phyloP scores from a whole-genome alignment of 2,888 invertebrate genomes.

The Meandrusa payeni region DNA sequence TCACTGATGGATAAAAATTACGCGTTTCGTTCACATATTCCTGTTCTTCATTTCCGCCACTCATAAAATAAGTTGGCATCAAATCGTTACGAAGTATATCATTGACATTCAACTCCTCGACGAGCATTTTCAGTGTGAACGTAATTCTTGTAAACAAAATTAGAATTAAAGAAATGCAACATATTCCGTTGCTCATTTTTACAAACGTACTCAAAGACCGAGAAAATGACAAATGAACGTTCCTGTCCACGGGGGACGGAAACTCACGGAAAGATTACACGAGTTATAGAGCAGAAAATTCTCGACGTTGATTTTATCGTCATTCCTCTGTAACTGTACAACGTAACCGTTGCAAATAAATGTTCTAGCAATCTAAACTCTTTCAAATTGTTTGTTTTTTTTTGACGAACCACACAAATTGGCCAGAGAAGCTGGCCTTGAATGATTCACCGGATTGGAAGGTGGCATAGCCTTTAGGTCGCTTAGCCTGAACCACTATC shows the following conservation, averaged over 20 bases:
- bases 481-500: no score
- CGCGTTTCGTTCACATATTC: slow-evolving; percentile 28
- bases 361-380: no score
- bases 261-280: slow-evolving; percentile 53
- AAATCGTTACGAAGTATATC: slow-evolving; percentile 86
- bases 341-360: no score
- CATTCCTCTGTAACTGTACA: slow-evolving; percentile 43
- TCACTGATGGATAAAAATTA: slow-evolving; percentile 42
- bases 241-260: slow-evolving; percentile 31
- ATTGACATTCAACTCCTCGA: slow-evolving; percentile 77
- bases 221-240: slow-evolving; percentile 13
- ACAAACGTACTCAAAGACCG: not conserved
- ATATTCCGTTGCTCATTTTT: slow-evolving; percentile 18
- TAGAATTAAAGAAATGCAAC: slow-evolving; percentile 27
- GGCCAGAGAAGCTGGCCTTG: no score
- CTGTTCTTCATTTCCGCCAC: slow-evolving; percentile 46
- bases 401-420: no score
- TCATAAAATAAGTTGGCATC: slow-evolving; percentile 84
- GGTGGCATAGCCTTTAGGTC: no score
- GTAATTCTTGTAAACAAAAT: not conserved
- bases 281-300: slow-evolving; percentile 72
- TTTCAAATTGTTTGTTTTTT: no score
- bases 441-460: no score
- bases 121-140: slow-evolving; percentile 39
- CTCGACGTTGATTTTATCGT: slow-evolving; percentile 44